Evolutionary conservation across 2,797 vertebrate species (phyloP), one percentile per base, ranked within the genome.

Genomic region (Leptatherina wallacei): DNA sequence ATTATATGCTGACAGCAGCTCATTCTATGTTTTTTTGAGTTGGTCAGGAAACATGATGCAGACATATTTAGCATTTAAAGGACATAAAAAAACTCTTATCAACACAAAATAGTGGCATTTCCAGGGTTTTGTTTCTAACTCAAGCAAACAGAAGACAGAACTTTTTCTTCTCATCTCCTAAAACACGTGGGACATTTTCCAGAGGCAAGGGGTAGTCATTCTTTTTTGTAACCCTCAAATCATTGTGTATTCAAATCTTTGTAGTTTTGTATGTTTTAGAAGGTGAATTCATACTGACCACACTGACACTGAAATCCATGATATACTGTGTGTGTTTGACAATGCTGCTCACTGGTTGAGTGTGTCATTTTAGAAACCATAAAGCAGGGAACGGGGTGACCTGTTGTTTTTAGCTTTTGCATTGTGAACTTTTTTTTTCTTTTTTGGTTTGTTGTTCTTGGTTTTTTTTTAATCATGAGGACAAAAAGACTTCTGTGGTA

Each of bases 291-390:
- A 76, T 80, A 60, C 69, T 74, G 59, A 88, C 76, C 84, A 83
- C 85, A 88, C 85, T 84, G 88, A 78, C 42, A 65, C 61, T 65
- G 58, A 78, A 72, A 80, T 77, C 54, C 70, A 65, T 65, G 56
- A 60, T 78, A 52, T 65, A 62, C 72, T 80, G 40, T 68, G 73
- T 40, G 51, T 83, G 80, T 78, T 71, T 78, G 32, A 86, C 72
- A 58, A 66, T 80, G 75, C 77, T 89, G 88, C 93, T 95, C 93
- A 92, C 94, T 94, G 94, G 93, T 83, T 94, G 93, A 94, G 94
- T 90, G 33, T 81, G 64, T 89, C 73, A 61, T 82, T 84, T 81
- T 75, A 79, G 68, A 76, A 82, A 77, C 49, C 18, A 38, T 77
- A n/a, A 72, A 71, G 72, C 77, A 81, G 71, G 80, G 44, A 91